Evolutionary conservation across 1,140 invertebrate species (phyloP), one percentile per base, ranked within the genome.

Genomic region (Pseudoatta argentina): DNA sequence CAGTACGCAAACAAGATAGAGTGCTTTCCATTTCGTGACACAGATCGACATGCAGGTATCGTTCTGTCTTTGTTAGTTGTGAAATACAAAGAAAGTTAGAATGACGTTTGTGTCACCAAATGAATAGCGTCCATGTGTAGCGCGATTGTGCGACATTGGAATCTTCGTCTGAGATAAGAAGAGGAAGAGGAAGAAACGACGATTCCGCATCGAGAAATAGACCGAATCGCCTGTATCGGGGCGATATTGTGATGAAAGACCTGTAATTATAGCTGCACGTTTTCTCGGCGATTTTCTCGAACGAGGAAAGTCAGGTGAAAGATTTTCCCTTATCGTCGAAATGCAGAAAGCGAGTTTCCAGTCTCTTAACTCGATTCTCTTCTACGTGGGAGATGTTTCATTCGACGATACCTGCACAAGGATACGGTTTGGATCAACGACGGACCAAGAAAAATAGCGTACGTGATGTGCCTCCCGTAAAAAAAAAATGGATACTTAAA

Each of bases 401-500:
- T 27, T n/a, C 27, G 44, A 30, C 21, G 34, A 34, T 30, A 34
- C 14, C 30, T 14, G 14, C 7, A 21, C 34, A 16, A 76, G 34
- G 21, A 44, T 12, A 44, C 16, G 24, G 12, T 66, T n/a, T n/a
- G 14, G 39, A 44, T 44, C 39, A 44, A 10, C 4, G 3, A 2
- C 3, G 14, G 48, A 34, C 55, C 72, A 30, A 30, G 55, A 61
- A 16, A 61, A 61, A n/a, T 44, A 76, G 18, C n/a, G 53, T 30
- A 24, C 18, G 39, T 75, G 79, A 83, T 83, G 75, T 73, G 79
- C 48, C 34, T 66, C 39, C n/a, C 30, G 30, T 39, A 55, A 81
- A 48, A 69, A 14, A 75, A 24, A 75, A 63, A 48, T 21, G 24
- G 21, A 48, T 39, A 67, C 21, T 82, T 55, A 51, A 61, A 73